A percentile compares a stretch with the other conserved stretches of the same genome.
These are phyloP conservation scores for Leptodactylus fallax DNA, from an alignment of 2,797 vertebrate genomes.

Conservation along the genomic window DNA sequence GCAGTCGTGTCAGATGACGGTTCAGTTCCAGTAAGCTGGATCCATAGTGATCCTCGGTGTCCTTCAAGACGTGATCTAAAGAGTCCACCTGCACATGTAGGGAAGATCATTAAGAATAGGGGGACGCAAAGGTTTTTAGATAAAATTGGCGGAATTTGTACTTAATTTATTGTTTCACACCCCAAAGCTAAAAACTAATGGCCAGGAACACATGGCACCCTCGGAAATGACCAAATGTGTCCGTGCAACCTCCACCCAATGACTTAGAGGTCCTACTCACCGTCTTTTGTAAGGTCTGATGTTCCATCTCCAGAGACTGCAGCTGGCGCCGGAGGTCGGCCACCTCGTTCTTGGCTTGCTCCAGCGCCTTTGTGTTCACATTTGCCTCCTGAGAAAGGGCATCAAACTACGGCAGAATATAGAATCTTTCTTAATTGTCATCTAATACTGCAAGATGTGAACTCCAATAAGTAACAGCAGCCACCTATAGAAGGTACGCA, in stretches of 20 bases:
- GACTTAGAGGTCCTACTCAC: slow-evolving; percentile 66
- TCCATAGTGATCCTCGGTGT: slow-evolving; percentile 67
- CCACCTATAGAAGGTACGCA: too few relatives aligned
- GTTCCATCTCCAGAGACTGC: slow-evolving; percentile 76
- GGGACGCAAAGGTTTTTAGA: not conserved
- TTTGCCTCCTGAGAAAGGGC: slow-evolving; percentile 75
- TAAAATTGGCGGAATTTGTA: too few relatives aligned
- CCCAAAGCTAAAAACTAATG: too few relatives aligned
- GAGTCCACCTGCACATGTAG: slow-evolving; percentile 72
- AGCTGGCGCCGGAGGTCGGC: slow-evolving; percentile 73
- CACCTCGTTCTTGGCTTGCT: slow-evolving; percentile 71
- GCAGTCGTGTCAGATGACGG: slow-evolving; percentile 67
- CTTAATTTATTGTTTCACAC: too few relatives aligned
- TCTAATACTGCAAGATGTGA: too few relatives aligned
- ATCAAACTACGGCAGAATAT: slow-evolving; percentile 73
- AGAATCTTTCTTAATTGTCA: not conserved
- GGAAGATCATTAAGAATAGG: not conserved
- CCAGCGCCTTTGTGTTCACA: slow-evolving; percentile 73
- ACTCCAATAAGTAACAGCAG: too few relatives aligned
- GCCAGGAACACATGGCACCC: too few relatives aligned
- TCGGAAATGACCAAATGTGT: too few relatives aligned
- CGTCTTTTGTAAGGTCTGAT: slow-evolving; percentile 72
- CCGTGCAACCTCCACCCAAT: too few relatives aligned
- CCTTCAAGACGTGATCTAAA: slow-evolving; percentile 73
- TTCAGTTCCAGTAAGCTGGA: slow-evolving; percentile 69